phyloP scores from a whole-genome alignment of 2,113 vertebrate species.

The Aramus guarauna region DNA sequence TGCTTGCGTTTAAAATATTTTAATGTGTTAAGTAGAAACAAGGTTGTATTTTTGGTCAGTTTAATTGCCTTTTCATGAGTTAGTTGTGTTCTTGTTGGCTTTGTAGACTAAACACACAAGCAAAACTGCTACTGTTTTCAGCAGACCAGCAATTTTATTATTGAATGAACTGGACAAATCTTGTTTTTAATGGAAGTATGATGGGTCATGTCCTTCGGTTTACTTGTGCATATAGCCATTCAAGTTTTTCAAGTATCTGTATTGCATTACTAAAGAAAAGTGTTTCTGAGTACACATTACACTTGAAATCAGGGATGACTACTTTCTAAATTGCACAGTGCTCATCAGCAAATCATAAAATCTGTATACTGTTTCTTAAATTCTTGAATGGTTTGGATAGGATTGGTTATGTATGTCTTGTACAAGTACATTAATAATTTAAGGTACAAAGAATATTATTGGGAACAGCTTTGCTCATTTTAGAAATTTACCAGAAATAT shows the following conservation, averaged over 20 bases:
- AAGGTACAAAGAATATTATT: neutral
- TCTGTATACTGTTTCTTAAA: neutral
- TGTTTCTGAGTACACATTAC: neutral
- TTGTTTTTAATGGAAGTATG: neutral
- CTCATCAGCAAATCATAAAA: neutral
- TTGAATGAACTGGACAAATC: neutral
- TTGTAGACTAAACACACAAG: neutral
- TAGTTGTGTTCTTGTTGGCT: neutral
- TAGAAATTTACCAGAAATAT: neutral
- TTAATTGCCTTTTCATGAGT: neutral
- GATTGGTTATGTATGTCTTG: neutral
- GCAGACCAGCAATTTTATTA: neutral
- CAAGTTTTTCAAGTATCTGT: neutral
- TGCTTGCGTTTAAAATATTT: neutral
- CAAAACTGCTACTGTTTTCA: neutral
- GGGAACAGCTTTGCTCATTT: neutral
- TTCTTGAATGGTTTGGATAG: neutral
- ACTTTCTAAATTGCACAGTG: neutral
- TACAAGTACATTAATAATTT: neutral
- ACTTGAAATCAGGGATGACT: neutral
- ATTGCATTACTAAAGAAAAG: neutral
- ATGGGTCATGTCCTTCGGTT: neutral
- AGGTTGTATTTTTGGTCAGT: neutral
- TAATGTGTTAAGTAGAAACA: neutral
- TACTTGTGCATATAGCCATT: neutral